Evolutionary conservation across 1,140 invertebrate genomes (phyloP).

Genomic region (Meloidogyne chitwoodi): DNA sequence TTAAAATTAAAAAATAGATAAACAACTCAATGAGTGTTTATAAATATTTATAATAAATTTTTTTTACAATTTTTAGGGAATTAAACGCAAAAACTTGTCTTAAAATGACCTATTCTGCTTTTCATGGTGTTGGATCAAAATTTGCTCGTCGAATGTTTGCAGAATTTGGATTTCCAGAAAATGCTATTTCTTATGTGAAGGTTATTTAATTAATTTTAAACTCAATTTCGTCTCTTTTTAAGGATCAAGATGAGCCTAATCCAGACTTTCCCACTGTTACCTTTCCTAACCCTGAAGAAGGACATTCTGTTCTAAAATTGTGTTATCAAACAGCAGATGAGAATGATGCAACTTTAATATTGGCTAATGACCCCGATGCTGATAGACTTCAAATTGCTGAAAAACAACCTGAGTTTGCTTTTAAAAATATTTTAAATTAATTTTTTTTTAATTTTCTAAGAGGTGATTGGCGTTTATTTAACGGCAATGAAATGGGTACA

Average conservation of each 20-base stretch:
- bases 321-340: slow-evolving; percentile 78
- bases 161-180: slow-evolving; percentile 69
- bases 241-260: slow-evolving; percentile 71
- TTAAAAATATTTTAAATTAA: neutral
- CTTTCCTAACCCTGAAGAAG: slow-evolving; percentile 98
- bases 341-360: slow-evolving; percentile 71
- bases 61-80: slow-evolving; percentile 45
- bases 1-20: no score
- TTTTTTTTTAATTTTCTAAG: slow-evolving; percentile 61
- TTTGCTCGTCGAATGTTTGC: slow-evolving; percentile 76
- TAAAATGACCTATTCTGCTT: slow-evolving; percentile 83
- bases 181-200: slow-evolving; percentile 70
- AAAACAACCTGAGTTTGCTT: slow-evolving; percentile 55
- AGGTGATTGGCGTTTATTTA: slow-evolving; percentile 82
- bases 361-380: slow-evolving; percentile 98
- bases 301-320: slow-evolving; percentile 78
- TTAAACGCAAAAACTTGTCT: slow-evolving; percentile 68
- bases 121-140: slow-evolving; percentile 90
- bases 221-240: slow-evolving; percentile 1
- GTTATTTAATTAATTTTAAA: slow-evolving; percentile 43
- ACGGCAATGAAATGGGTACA: slow-evolving; percentile 89
- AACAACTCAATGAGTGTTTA: no score
- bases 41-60: no score
- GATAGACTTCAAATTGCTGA: slow-evolving; percentile 90
- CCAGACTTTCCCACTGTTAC: slow-evolving; percentile 93